These are phyloP conservation scores for Clarias macrocephalus DNA, from an alignment of 2,113 vertebrate species.

Conservation along the genomic window DNA sequence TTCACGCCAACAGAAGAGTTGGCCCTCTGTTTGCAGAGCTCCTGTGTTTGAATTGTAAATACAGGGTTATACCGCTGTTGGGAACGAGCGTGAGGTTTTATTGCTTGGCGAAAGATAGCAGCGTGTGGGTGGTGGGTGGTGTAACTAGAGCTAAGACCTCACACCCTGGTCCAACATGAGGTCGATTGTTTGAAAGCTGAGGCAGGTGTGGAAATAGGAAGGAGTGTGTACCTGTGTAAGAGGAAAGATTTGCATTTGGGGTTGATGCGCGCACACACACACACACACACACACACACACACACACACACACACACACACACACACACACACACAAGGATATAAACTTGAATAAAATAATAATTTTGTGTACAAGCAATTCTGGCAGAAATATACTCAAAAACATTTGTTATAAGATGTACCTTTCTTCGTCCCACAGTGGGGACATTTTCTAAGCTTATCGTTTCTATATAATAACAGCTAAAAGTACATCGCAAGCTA, in stretches of 20 bases:
- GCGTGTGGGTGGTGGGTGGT: not conserved
- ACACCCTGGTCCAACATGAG: not conserved
- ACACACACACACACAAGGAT: too few relatives aligned
- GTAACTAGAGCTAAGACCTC: not conserved
- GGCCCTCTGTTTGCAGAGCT: not conserved
- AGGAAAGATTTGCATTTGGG: not conserved
- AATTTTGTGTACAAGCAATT: not conserved
- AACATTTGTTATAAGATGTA: not conserved
- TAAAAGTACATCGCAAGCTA: too few relatives aligned
- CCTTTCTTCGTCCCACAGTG: too few relatives aligned
- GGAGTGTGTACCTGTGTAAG: not conserved
- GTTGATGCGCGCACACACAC: too few relatives aligned
- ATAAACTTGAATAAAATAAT: not conserved
- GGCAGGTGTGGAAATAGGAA: not conserved
- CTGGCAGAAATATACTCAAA: not conserved
- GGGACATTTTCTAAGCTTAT: too few relatives aligned
- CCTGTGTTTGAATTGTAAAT: constrained; percentile 35
- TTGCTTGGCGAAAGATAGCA: not conserved
- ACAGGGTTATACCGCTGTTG: not conserved
- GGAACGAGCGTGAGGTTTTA: not conserved
- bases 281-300: too few relatives aligned
- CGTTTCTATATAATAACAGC: too few relatives aligned
- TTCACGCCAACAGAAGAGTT: not conserved
- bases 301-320: too few relatives aligned
- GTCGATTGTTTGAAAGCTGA: not conserved